Percentiles rank a stretch among this genome's conserved stretches.
phyloP scores from a whole-genome alignment of 2,113 vertebrate genomes.

The Archilochus colubris region DNA sequence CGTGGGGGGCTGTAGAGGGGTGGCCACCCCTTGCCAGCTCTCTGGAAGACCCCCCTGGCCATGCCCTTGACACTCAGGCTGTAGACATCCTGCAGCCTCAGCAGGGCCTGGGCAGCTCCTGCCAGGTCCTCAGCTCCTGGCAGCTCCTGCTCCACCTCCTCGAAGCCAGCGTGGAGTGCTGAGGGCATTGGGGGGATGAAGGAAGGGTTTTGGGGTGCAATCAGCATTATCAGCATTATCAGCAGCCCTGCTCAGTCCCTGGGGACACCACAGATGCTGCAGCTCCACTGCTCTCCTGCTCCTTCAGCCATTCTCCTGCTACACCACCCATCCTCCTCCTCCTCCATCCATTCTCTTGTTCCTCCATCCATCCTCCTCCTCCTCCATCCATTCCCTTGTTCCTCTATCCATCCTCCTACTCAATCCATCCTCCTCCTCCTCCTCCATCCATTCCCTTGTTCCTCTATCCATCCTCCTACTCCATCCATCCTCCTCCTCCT shows the following conservation, averaged over 20 bases:
- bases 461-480: not conserved
- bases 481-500: no score
- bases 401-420: not conserved
- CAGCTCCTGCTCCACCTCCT: slow-evolving; percentile 78
- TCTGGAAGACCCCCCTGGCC: slow-evolving; percentile 83
- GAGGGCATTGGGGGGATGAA: not conserved
- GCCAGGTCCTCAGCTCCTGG: slow-evolving; percentile 87
- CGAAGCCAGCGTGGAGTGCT: slow-evolving; percentile 84
- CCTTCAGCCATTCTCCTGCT: not conserved
- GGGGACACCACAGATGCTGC: not conserved
- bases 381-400: not conserved
- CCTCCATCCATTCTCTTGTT: not conserved
- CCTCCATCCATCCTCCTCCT: not conserved
- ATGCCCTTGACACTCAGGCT: slow-evolving; percentile 83
- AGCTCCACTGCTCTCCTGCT: not conserved
- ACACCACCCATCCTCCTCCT: not conserved
- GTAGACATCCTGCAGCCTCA: slow-evolving; percentile 94
- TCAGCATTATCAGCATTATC: accelerated
- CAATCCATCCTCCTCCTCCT: not conserved
- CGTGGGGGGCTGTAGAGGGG: slow-evolving; percentile 76
- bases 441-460: no score
- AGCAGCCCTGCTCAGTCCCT: not conserved
- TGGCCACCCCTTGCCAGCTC: not conserved
- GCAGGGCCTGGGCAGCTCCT: slow-evolving; percentile 86
- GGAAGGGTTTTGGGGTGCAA: not conserved